Conservation (phyloP, 2,797 vertebrate genomes). For the Typhlichthys eigenmanni region DNA sequence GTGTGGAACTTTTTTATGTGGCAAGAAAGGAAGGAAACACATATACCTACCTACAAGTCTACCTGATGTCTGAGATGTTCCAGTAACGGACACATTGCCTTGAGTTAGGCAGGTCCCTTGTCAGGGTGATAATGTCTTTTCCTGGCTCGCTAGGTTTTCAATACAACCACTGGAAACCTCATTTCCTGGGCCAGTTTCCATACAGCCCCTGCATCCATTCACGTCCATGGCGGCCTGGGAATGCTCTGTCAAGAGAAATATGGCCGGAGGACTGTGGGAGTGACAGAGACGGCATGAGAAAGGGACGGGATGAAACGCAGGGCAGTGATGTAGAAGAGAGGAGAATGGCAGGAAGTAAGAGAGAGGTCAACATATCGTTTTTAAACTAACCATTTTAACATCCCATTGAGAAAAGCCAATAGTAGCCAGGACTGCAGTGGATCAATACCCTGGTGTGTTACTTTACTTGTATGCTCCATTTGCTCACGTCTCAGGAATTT, state of each 20-base stretch:
- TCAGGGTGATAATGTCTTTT: conserved; percentile 63
- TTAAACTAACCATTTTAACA: no score
- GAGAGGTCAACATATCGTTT: neutral
- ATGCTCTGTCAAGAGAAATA: conserved; percentile 28
- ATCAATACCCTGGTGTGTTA: neutral
- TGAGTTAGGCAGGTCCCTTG: conserved; percentile 43
- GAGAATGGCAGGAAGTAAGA: neutral
- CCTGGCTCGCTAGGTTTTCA: conserved; percentile 50
- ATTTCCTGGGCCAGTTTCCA: conserved; percentile 63
- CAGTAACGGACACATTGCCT: conserved; percentile 23
- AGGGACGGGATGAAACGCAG: neutral
- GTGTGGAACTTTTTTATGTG: neutral
- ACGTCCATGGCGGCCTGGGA: conserved; percentile 25
- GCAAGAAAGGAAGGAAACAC: no score
- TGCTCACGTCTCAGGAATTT: conserved; percentile 6
- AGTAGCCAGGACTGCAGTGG: neutral
- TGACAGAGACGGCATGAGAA: neutral
- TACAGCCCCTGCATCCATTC: conserved; percentile 29
- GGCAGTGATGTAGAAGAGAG: neutral
- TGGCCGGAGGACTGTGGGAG: neutral
- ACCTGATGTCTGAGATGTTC: conserved; percentile 11
- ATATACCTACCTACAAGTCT: neutral
- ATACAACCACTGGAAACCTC: conserved; percentile 63
- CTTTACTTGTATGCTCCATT: neutral
- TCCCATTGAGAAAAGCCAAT: no score